Base-by-base conservation (phyloP, 2,888 invertebrate species). In the Mythimna albipuncta region DNA sequence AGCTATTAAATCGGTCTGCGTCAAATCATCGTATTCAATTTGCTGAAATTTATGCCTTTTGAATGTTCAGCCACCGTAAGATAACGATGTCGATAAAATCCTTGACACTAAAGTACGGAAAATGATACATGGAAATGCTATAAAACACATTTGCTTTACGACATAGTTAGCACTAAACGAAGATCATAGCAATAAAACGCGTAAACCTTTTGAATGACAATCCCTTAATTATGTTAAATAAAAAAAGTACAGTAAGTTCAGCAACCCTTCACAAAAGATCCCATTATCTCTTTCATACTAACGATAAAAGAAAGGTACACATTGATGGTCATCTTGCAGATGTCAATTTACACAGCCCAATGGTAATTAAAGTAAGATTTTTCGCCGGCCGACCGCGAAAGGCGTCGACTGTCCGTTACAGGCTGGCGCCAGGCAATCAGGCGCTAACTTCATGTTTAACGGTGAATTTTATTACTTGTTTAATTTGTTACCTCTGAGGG, bases 401-500 rank as follows among this genome's bases (percentile, higher is more conserved):
- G 87, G 87, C 82, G 84, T 73, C 64, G 83, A 54, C 85, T 62
- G 81, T 84, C 92, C 92, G 92, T 91, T 92, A 92, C 82, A 59
- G 85, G 61, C 86, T 88, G 91, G 91, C 92, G 90, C 91, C 88
- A 76, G 72, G 78, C 72, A 76, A 77, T 77, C 81, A 65, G 72
- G 65, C 78, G 80, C 77, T 61, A 69, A 80, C 87, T 86, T 86
- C 77, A 83, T 83, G 76, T 71, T 81, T 87, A 91, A 91, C 91
- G 89, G 90, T 88, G 78, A 71, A 85, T 88, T 89, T 89, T 87
- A 89, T 87, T 86, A 87, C 85, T 74, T 57, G 67, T 72, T 81
- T 83, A 76, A 77, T 79, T 81, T 64, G 54, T 66, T 67, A 69
- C 69, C 71, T 74, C 72, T 79, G 72, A 32, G 64, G 64, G 55